Evolutionary conservation across 1,140 invertebrate species (phyloP).

Genomic region (Macrobrachium rosenbergii): DNA sequence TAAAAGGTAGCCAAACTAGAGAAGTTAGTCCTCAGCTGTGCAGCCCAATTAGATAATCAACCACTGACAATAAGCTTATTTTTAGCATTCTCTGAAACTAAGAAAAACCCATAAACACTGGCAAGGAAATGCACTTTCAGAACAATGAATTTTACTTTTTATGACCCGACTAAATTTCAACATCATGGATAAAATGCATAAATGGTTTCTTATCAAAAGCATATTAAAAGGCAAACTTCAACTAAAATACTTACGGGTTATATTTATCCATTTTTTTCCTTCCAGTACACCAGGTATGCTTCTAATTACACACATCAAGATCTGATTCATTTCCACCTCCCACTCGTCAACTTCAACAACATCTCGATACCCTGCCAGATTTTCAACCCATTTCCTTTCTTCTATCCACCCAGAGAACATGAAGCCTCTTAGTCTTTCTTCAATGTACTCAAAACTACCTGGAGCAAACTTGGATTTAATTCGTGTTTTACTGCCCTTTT

Average conservation of each 20-base stretch:
- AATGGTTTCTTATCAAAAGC: no score
- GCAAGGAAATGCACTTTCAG: no score
- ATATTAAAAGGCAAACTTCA: no score
- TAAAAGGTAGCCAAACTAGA: no score
- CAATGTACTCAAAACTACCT: constrained; percentile 46
- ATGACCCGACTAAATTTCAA: no score
- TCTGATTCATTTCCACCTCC: constrained; percentile 51
- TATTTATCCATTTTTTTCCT: constrained; percentile 60
- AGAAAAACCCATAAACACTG: no score
- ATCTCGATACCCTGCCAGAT: constrained; percentile 40
- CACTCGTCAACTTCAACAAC: constrained; percentile 59
- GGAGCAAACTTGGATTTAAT: constrained; percentile 58
- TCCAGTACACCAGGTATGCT: constrained; percentile 55
- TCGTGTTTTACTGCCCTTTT: constrained; percentile 16
- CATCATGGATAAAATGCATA: no score
- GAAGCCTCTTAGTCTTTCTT: constrained; percentile 25
- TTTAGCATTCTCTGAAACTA: no score
- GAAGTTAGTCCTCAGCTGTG: no score
- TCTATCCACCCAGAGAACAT: constrained; percentile 58
- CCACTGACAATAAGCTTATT: no score
- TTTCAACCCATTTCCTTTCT: constrained; percentile 52
- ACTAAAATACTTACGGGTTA: constrained; percentile 40
- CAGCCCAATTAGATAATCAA: no score
- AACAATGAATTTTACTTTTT: no score
- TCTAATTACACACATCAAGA: constrained; percentile 45